Evolutionary conservation across 2,113 vertebrate genomes (phyloP), one percentile per base, ranked within the genome.

Genomic region (Passer montanus): DNA sequence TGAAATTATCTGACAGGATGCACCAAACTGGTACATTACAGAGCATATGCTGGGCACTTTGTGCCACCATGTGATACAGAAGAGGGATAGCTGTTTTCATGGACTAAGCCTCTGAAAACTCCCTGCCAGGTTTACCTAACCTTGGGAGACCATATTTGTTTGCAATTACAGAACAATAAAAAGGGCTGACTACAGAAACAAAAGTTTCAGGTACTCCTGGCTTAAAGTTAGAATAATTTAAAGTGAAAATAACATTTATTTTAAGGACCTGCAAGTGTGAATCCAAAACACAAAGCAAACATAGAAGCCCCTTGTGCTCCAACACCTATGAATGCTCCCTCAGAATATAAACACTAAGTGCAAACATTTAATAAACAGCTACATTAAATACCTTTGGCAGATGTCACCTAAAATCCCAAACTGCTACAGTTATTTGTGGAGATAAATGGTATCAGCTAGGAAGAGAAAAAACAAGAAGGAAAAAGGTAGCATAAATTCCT

Each of bases 51-150:
- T 10, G 49, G 67, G 55, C 4, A 24, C 60, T 89, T 97, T 95
- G 91, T 97, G 95, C 97, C 96, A 96, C 94, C 96, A 21, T 95
- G 96, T 96, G 97, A 94, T 76, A 27, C 41, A 62, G 69, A 41
- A 81, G 39, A 73, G 79, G 70, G 46, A 96, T 26, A 93, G 76
- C 96, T 12, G 14, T 46, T 73, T 28, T 27, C 43, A 16, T 0
- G 13, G 26, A 2, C 39, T 14, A 26, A 43, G 41, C 43, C 66
- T 19, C 83, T 30, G 30, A 56, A 63, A 84, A 55, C 17, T 68
- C 30, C 53, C 46, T 33, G 33, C 27, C 43, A 80, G 41, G 20
- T 17, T 37, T 66, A 53, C 27, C 39, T 35, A 50, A n/a, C 6
- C 3, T 10, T 46, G 31, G 8, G 22, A 78, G 43, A 86, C 39